A percentile compares a stretch with the other conserved stretches of the same genome.
Conservation (phyloP, 1,140 invertebrate genomes). For the Coenobita brevimanus region DNA sequence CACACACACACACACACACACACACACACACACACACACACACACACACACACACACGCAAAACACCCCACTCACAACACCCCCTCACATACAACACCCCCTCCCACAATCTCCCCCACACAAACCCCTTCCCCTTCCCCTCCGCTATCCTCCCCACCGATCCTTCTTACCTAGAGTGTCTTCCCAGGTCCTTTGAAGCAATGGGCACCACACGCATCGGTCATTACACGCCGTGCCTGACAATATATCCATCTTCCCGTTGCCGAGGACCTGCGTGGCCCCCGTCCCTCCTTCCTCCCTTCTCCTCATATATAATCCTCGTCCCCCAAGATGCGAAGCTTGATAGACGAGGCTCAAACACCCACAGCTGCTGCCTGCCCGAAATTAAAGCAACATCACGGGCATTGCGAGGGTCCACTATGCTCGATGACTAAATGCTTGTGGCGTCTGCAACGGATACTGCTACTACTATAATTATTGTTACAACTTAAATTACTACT, state of each 20-base stretch:
- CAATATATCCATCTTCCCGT: conserved; percentile 45
- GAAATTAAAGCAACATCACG: no score
- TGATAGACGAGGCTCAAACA: conserved; percentile 31
- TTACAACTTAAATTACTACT: no score
- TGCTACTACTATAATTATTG: no score
- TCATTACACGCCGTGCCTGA: conserved; percentile 36
- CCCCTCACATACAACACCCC: no score
- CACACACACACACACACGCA: no score
- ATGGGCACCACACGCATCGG: conserved; percentile 15
- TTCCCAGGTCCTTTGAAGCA: conserved; percentile 30
- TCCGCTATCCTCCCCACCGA: background rate
- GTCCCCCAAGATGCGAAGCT: conserved; percentile 20
- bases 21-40: no score
- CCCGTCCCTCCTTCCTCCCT: conserved; percentile 1
- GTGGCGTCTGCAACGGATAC: no score
- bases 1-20: no score
- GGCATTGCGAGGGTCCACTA: no score
- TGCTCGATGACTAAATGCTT: no score
- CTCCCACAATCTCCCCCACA: no score
- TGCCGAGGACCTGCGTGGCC: conserved; percentile 20
- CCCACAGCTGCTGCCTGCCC: background rate
- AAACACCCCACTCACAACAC: no score
- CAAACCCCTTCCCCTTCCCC: background rate
- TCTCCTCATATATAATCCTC: conserved; percentile 17
- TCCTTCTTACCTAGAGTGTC: conserved; percentile 7